Percentiles rank a stretch among this genome's conserved stretches.
Evolutionary conservation across 2,888 invertebrate genomes (phyloP).

Genomic region (Cephus sareptanus): DNA sequence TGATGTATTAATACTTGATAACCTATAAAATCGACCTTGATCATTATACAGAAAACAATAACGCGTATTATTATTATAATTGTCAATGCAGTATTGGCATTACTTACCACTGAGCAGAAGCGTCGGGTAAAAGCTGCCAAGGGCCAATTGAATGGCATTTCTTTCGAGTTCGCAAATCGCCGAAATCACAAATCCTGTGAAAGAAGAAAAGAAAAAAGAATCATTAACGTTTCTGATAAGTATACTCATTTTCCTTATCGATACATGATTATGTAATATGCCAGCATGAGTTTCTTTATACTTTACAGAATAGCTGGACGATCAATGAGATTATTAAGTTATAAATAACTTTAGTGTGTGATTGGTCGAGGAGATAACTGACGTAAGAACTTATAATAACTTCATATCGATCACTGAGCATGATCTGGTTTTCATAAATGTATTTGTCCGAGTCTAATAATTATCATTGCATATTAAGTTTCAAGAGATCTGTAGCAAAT

Average conservation of each 20-base stretch:
- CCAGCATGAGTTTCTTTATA: too few species aligned
- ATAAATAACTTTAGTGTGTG: not conserved
- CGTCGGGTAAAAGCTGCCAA: constrained; percentile 96
- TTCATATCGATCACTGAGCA: not conserved
- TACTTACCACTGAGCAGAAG: constrained; percentile 81
- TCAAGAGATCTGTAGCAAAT: too few species aligned
- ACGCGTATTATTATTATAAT: too few species aligned
- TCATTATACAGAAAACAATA: too few species aligned
- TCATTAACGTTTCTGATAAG: too few species aligned
- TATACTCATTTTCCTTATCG: too few species aligned
- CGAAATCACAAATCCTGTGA: constrained; percentile 84
- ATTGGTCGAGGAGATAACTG: constrained; percentile 3
- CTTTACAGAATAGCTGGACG: too few species aligned
- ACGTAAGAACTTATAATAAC: not conserved
- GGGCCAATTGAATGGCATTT: constrained; percentile 91
- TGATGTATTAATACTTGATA: too few species aligned
- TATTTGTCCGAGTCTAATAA: not conserved
- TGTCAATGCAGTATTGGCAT: not conserved
- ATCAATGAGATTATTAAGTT: too few species aligned
- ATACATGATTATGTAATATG: too few species aligned
- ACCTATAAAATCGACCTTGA: too few species aligned
- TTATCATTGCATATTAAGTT: not conserved
- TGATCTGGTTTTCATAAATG: constrained; percentile 8
- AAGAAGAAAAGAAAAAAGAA: not conserved
- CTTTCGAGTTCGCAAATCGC: constrained; percentile 91